phyloP scores from a whole-genome alignment of 2,113 vertebrate species.

The Aegotheles bennettii region DNA sequence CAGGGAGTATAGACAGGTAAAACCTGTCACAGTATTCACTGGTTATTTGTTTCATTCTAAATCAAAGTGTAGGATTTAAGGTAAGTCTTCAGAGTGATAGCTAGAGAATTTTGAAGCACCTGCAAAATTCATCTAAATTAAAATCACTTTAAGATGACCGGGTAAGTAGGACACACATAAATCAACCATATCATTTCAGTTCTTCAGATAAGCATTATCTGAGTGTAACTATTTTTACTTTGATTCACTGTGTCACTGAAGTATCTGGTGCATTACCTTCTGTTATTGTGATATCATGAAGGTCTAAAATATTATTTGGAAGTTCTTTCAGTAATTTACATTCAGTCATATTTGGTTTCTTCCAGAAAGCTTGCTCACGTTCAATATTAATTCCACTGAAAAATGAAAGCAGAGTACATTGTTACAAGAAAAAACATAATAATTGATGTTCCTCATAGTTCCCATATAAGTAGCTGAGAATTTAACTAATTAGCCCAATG shows the following conservation, averaged over 20 bases:
- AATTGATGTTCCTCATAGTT: neutral
- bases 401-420: neutral
- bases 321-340: constrained; percentile 70
- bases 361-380: constrained; percentile 72
- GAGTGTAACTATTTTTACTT: neutral
- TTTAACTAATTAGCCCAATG: neutral
- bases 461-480: neutral
- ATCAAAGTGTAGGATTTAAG: neutral
- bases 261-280: constrained; percentile 69
- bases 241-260: neutral
- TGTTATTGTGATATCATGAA: constrained; percentile 76
- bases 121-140: neutral
- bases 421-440: neutral
- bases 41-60: neutral
- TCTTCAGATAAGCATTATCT: neutral
- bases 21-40: neutral
- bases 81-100: neutral
- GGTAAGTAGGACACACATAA: neutral
- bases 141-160: neutral
- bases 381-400: constrained; percentile 60
- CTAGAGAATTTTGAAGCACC: neutral
- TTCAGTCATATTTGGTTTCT: constrained; percentile 66
- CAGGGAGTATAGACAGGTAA: neutral
- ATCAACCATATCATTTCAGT: neutral
- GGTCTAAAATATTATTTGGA: constrained; percentile 72